Percentiles rank a stretch among this genome's conserved stretches.
Conservation (phyloP, 2,797 vertebrate genomes). For the Apogon hyalosoma region DNA sequence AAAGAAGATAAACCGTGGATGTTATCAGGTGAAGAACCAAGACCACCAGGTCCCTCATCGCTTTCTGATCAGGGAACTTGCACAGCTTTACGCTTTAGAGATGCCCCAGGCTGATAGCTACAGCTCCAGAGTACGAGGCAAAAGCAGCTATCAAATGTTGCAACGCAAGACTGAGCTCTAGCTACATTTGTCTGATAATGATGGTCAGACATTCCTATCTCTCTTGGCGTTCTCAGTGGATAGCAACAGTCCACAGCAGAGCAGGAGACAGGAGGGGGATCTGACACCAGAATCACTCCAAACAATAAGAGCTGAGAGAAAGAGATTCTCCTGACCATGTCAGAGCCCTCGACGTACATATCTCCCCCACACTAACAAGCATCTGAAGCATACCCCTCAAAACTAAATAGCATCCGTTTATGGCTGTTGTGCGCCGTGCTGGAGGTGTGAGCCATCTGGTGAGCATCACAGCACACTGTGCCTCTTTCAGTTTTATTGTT, state of each 20-base stretch:
- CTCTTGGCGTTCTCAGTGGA: conserved; percentile 41
- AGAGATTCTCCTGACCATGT: conserved; percentile 59
- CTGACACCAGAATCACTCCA: conserved; percentile 51
- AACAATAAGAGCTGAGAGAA: conserved; percentile 30
- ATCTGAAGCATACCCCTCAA: conserved; percentile 49
- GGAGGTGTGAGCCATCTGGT: conserved; percentile 58
- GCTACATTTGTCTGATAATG: conserved; percentile 69
- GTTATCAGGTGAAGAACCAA: conserved; percentile 72
- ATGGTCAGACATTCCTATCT: conserved; percentile 61
- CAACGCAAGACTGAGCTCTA: conserved; percentile 52
- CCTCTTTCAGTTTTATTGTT: conserved; percentile 57
- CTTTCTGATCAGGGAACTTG: conserved; percentile 65
- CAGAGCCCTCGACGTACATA: conserved; percentile 53
- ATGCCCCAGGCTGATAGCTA: conserved; percentile 63
- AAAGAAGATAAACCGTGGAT: conserved; percentile 74
- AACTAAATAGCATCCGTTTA: conserved; percentile 52
- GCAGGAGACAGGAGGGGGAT: conserved; percentile 40
- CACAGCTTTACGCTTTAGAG: conserved; percentile 54
- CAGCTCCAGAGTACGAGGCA: conserved; percentile 32
- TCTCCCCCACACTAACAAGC: conserved; percentile 67
- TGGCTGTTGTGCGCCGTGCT: conserved; percentile 18
- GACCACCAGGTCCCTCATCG: conserved; percentile 39
- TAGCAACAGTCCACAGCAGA: conserved; percentile 42
- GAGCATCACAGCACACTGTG: conserved; percentile 18
- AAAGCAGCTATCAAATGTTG: conserved; percentile 48